These are phyloP conservation scores for Oreotrochilus melanogaster DNA, from an alignment of 2,113 vertebrate genomes.

Conservation along the genomic window DNA sequence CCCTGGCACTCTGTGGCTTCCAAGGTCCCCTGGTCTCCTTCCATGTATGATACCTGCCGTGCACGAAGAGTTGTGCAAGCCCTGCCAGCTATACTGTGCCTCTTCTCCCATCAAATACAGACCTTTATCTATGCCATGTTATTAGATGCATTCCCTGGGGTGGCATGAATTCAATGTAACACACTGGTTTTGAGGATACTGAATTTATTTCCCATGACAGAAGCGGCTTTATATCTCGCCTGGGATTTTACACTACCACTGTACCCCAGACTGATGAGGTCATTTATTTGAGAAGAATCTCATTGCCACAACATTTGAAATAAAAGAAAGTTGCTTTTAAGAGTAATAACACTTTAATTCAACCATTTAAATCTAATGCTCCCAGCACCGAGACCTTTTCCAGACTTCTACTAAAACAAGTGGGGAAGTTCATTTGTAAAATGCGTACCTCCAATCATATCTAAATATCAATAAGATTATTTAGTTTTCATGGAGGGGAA, in stretches of 20 bases:
- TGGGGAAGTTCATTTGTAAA: background rate
- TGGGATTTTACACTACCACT: background rate
- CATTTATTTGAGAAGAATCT: slow-evolving; percentile 11
- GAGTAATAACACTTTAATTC: slow-evolving; percentile 63
- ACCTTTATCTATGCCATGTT: background rate
- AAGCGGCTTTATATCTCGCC: background rate
- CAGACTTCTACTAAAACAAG: background rate
- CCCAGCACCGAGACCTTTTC: background rate
- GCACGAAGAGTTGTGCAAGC: background rate
- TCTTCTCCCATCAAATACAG: background rate
- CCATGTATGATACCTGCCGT: background rate
- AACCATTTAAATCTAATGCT: slow-evolving; percentile 30
- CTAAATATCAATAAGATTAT: background rate
- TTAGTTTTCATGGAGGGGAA: background rate
- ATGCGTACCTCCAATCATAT: background rate
- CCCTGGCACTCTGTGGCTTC: background rate
- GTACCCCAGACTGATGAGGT: slow-evolving; percentile 13
- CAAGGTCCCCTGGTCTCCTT: background rate
- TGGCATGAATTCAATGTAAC: background rate
- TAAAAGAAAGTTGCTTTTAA: slow-evolving; percentile 34
- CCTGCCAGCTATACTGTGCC: background rate
- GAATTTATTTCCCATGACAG: slow-evolving; percentile 34
- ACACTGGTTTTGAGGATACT: background rate
- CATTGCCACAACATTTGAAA: slow-evolving; percentile 24
- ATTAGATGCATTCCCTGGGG: background rate